A percentile compares a stretch with the other conserved stretches of the same genome.
Evolutionary conservation across 30 jellyfish, hydroid and myxozoan species (phyloP).

Genomic region (Hydractinia symbiolongicarpus): DNA sequence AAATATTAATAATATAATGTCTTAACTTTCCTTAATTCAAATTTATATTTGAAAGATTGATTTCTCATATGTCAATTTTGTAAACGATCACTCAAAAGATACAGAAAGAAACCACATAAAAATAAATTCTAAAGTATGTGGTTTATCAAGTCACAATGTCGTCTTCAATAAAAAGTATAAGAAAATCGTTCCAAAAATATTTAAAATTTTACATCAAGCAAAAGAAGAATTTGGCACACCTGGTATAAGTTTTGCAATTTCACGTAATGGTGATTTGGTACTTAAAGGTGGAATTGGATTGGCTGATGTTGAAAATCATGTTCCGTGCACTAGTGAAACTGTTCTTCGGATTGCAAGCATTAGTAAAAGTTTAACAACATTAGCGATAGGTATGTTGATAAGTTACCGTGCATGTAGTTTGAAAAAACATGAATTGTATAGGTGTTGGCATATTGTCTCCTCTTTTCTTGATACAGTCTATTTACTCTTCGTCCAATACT

Average conservation of each 20-base stretch:
- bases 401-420: background rate
- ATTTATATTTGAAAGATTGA: no score
- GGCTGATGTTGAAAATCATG: slow-evolving; percentile 65
- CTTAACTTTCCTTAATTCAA: no score
- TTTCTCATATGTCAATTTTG: no score
- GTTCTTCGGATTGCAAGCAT: slow-evolving; percentile 69
- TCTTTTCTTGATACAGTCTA: no score
- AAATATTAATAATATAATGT: no score
- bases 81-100: no score
- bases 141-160: background rate
- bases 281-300: slow-evolving; percentile 43
- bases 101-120: no score
- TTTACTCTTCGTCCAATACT: no score
- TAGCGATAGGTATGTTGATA: slow-evolving; percentile 45
- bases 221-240: slow-evolving; percentile 59
- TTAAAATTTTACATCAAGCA: slow-evolving; percentile 19
- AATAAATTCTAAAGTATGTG: background rate
- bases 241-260: slow-evolving; percentile 52
- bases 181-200: background rate
- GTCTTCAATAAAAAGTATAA: background rate
- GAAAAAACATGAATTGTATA: background rate
- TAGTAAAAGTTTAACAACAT: slow-evolving; percentile 59
- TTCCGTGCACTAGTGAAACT: slow-evolving; percentile 20
- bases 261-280: slow-evolving; percentile 45
- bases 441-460: background rate